Percentiles rank a stretch among this genome's conserved stretches.
phyloP scores from a whole-genome alignment of 35 echinoderm and acorn worm species.

The Apostichopus californicus region DNA sequence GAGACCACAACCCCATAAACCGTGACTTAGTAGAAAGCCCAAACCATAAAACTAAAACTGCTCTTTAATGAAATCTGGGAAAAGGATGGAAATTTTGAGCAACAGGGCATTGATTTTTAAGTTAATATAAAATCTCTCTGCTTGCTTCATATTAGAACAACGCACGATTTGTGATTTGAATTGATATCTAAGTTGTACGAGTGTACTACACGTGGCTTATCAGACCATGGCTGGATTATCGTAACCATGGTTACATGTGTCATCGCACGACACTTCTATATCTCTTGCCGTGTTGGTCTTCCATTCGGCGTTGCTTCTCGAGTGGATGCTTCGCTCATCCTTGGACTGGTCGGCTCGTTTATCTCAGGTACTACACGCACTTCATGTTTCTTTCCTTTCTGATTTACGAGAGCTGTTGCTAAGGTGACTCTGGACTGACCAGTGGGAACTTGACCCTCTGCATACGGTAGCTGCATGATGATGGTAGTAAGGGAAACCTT shows the following conservation, averaged over 20 bases:
- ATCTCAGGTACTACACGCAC: neutral
- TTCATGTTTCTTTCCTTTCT: constrained; percentile 50
- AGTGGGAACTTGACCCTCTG: constrained; percentile 25
- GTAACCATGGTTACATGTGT: constrained; percentile 10
- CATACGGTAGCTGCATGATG: constrained; percentile 55
- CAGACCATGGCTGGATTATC: constrained; percentile 57
- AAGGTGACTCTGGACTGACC: constrained; percentile 47
- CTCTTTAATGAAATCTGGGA: too few species aligned
- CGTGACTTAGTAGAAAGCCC: too few species aligned
- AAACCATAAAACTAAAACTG: too few species aligned
- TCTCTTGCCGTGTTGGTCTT: constrained; percentile 44
- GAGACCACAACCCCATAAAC: too few species aligned
- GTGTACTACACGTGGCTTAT: neutral
- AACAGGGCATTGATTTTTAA: too few species aligned
- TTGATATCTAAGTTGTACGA: too few species aligned
- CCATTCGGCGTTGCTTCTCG: constrained; percentile 9
- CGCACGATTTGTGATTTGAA: too few species aligned
- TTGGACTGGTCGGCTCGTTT: neutral
- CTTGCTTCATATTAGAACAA: too few species aligned
- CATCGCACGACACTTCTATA: constrained; percentile 30
- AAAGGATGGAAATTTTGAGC: too few species aligned
- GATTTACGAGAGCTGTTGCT: constrained; percentile 49
- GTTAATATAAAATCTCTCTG: too few species aligned
- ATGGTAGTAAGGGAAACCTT: constrained; percentile 53
- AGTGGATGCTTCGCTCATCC: neutral